These are phyloP conservation scores for Sphaeramia orbicularis DNA, from an alignment of 2,797 vertebrate genomes.

Conservation along the genomic window DNA sequence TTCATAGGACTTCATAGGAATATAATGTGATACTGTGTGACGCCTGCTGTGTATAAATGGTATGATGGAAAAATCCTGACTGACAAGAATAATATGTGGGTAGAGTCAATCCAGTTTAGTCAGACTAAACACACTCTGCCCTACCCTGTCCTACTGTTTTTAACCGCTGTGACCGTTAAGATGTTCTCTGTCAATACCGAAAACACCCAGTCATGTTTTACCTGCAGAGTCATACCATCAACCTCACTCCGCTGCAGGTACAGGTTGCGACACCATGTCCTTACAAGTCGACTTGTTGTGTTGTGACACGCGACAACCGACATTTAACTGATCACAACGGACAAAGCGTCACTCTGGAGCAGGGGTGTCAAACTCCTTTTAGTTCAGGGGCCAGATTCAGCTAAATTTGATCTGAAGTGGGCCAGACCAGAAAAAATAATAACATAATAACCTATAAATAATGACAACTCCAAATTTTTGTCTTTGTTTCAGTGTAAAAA, in stretches of 20 bases:
- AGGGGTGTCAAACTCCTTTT: no score
- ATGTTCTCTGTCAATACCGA: not conserved
- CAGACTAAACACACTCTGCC: not conserved
- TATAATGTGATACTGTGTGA: no score
- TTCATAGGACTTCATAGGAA: no score
- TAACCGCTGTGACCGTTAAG: not conserved
- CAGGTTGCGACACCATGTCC: not conserved
- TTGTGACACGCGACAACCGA: not conserved
- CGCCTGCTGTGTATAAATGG: no score
- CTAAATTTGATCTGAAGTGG: no score
- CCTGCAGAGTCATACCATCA: not conserved
- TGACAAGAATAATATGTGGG: slow-evolving; percentile 6
- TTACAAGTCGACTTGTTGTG: slow-evolving; percentile 6
- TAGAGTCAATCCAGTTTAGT: slow-evolving; percentile 7
- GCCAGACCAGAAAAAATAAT: no score
- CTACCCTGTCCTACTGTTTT: not conserved
- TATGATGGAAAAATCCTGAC: slow-evolving; percentile 6
- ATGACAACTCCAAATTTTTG: no score
- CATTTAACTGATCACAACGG: no score
- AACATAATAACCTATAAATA: no score
- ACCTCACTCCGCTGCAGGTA: slow-evolving; percentile 8
- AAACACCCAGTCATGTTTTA: not conserved
- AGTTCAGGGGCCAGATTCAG: no score
- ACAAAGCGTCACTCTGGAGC: no score
- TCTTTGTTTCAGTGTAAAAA: no score